Percentiles rank a stretch among this genome's conserved stretches.
These are phyloP conservation scores for Lacerta agilis DNA, from an alignment of 2,797 vertebrate genomes.

Conservation along the genomic window DNA sequence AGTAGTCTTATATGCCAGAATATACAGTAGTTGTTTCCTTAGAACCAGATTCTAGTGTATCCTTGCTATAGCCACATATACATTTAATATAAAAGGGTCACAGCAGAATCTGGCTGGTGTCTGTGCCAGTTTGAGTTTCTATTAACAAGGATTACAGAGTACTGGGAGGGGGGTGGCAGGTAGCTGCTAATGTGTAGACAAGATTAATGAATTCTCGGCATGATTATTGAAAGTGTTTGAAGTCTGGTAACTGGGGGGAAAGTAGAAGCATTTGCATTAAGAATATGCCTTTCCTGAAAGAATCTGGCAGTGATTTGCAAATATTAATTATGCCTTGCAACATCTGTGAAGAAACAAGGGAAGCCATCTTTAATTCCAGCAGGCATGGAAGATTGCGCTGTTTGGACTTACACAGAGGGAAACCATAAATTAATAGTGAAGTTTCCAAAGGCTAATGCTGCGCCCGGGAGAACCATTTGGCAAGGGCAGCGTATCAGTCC, in stretches of 20 bases:
- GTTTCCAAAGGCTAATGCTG: slow-evolving; percentile 44
- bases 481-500: neutral
- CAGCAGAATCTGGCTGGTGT: neutral
- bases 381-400: slow-evolving; percentile 54
- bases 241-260: neutral
- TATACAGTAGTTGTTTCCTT: neutral
- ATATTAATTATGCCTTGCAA: slow-evolving; percentile 60
- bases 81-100: neutral
- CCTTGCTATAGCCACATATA: neutral
- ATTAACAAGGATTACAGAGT: neutral
- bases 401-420: slow-evolving; percentile 43
- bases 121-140: neutral
- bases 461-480: neutral
- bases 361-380: slow-evolving; percentile 48
- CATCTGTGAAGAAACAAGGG: slow-evolving; percentile 39
- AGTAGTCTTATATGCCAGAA: no score
- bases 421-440: slow-evolving; percentile 55
- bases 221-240: slow-evolving; percentile 1
- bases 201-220: slow-evolving; percentile 16
- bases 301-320: slow-evolving; percentile 45
- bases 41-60: neutral
- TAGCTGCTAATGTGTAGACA: neutral
- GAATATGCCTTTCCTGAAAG: slow-evolving; percentile 23
- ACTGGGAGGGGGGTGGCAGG: neutral
- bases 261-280: slow-evolving; percentile 33